Base-by-base conservation (phyloP, 2,113 vertebrate species). In the Phasianus colchicus region DNA sequence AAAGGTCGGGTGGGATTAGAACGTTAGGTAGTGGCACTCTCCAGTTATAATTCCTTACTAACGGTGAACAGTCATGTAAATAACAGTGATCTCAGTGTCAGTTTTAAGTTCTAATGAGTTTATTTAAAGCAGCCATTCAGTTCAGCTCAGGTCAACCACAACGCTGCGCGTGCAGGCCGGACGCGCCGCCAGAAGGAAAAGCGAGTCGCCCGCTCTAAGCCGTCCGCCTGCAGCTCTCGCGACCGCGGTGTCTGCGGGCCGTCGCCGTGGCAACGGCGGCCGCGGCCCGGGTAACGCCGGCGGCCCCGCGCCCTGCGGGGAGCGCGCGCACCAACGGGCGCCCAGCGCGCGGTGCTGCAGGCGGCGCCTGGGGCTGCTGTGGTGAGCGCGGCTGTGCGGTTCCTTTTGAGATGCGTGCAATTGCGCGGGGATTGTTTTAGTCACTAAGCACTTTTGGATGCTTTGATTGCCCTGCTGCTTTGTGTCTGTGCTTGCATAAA, bases 91-190 rank as follows among this genome's bases (percentile, higher is more conserved):
- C 6, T 32, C 34, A 12, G 3, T 7, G 17, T 40, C 17, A 36
- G 17, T 57, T 65, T 55, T 65, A 22, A 15, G 19, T 32, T 55
- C 42, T 57, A 72, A 27, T 0, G 1, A 18, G 18, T 50, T 85
- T 60, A 75, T 65, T 93, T 65, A 22, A 50, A 30, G 5, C 48
- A 50, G 48, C 22, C 4, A 15, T 32, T 18, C 6, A 16, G 2
- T 6, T 10, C 7, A 1, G 21, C 30, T 6, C 18, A 71, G 50
- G 30, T 27, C 24, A 57, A 42, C 24, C 24, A 5, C 0, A 20
- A 18, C 38, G 21, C 15, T 7, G 13, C 2, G 4, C 16, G 42
- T 1, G n/a, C 52, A 19, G 58, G 43, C 8, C 2, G 10, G n/a
- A 22, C 29, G 22, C 5, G 6, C 18, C 2, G 3, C 13, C 29